Evolutionary conservation across 1,140 invertebrate species (phyloP), one percentile per base, ranked within the genome.

Genomic region (Cyclargus thomasi): DNA sequence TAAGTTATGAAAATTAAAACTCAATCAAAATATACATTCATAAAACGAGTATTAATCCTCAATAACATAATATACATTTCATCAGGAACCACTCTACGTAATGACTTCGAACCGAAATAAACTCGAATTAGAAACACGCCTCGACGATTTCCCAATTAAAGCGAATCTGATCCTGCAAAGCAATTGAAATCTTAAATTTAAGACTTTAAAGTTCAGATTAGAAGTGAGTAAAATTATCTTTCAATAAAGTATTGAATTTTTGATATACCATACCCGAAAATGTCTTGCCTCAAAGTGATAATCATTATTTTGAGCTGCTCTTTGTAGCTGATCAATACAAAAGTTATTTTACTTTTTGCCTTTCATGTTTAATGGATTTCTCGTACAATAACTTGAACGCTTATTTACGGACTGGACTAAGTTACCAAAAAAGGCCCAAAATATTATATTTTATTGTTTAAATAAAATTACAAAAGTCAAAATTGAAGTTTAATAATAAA

Each of bases 131-230:
- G 71, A 53, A 69, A 67, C 67, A 69, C 62, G 72, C 67, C 67
- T 70, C 70, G 62, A 63, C 70, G 57, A 73, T 73, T 77, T 77
- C 68, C 71, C 75, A 75, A 77, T 77, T 73, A 73, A 73, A 72
- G 69, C 69, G 63, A 67, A 69, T 20, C 22, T 23, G 5, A 1
- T 11, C 17, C 1, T 4, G 16, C 23, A 66, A 2, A 66, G 6
- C 8, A 66, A 66, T 29, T n/a, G 17, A 2, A 36, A 59, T 17
- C 10, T 18, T 66, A 59, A 10, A 0, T 11, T 3, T 17, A 36
- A 6, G 21, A 2, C 0, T 0, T 35, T 35, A 20, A n/a, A 39
- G 23, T 2, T 16, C 20, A 11, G 6, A 11, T 21, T 59, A 2
- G 11, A 10, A 59, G 11, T 16, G 7, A 5, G 0, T 21, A 22